Evolutionary conservation across 2,113 vertebrate species (phyloP), one percentile per base, ranked within the genome.

Genomic region (Platysteira castanea): DNA sequence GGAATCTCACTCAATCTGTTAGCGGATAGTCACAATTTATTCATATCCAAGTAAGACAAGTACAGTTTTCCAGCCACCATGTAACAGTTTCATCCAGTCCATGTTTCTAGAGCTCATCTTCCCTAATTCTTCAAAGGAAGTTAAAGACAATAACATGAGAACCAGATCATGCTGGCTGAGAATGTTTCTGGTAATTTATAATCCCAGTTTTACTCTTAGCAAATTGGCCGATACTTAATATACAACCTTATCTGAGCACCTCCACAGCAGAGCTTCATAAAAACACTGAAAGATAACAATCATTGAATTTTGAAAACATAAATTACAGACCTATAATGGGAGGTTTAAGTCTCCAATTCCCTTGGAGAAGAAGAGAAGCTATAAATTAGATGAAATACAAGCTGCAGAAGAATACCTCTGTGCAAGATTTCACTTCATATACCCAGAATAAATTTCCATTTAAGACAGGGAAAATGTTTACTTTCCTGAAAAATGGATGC

Each of bases 341-440:
- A 94, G 53, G 53, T 89, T 89, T 78, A 90, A 80, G 68, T 77
- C 81, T 87, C 57, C 67, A 82, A 73, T 73, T 86, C 70, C 27
- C 18, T 81, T 67, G 47, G 60, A 91, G 79, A 80, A 91, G 69
- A 93, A 94, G 59, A 80, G 28, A 27, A 56, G 69, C 68, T 57
- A 87, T 95, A 96, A 97, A 98, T 97, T 84, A 78, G 21, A 90
- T 54, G 17, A 88, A 85, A 92, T 90, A 75, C 68, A 89, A 92
- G 64, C 80, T 91, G 68, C 39, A 63, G 71, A 95, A 95, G 42
- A 53, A 46, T 47, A 79, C 22, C 28, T 76, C 84, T 78, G 83
- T 85, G 50, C 74, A 89, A 90, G 60, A 95, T 86, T 87, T 94
- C 49, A 71, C 74, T 91, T 95, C 80, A 84, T 80, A 68, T 31